phyloP scores from a whole-genome alignment of 2,113 vertebrate species.

The Paradisaea rubra region DNA sequence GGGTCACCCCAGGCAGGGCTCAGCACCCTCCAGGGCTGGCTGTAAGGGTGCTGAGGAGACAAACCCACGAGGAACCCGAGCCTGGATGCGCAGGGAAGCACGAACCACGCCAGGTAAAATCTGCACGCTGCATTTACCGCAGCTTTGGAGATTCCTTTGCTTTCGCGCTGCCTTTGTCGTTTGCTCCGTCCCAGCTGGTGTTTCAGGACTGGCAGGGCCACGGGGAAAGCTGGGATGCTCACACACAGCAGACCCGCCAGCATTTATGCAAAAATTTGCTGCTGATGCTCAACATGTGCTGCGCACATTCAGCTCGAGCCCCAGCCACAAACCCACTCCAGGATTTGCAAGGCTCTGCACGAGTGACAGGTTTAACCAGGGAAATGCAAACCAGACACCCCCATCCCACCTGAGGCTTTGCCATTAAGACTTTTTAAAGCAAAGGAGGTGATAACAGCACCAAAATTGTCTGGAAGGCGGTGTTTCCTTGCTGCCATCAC shows the following conservation, averaged over 20 bases:
- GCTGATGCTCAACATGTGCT: neutral
- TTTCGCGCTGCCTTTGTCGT: neutral
- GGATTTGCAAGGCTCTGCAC: neutral
- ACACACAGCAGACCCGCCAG: neutral
- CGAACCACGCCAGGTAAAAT: accelerated
- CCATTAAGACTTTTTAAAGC: neutral
- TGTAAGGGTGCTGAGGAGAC: neutral
- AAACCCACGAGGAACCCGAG: accelerated
- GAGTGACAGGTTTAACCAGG: neutral
- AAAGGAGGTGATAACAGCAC: neutral
- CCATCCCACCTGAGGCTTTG: neutral
- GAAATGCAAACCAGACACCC: neutral
- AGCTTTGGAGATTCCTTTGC: accelerated
- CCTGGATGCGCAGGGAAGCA: too few relatives aligned
- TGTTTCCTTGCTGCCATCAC: neutral
- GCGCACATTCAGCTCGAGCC: neutral
- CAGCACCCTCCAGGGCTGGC: neutral
- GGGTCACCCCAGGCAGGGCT: neutral
- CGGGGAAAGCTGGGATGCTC: neutral
- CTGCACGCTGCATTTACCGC: accelerated
- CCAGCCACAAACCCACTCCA: neutral
- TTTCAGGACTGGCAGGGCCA: neutral
- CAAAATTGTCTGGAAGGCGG: accelerated
- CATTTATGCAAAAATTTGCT: neutral
- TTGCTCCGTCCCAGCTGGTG: neutral